Evolutionary conservation across 2,797 vertebrate species (phyloP), one percentile per base, ranked within the genome.

Genomic region (Clarias platycephalus): DNA sequence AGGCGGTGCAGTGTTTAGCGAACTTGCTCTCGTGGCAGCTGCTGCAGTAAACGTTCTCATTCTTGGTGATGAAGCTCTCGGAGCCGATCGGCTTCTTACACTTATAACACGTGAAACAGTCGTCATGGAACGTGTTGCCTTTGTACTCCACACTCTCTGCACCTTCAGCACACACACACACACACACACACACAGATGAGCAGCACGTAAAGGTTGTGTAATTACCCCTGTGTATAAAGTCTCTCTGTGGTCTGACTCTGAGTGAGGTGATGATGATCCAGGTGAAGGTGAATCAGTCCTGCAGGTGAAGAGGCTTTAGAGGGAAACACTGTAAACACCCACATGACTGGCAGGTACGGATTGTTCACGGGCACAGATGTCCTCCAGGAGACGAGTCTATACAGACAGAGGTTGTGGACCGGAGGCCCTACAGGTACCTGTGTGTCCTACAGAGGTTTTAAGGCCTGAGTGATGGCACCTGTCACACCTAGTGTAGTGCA

Each of bases 111-210:
- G 93, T 97, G 93, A 99, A 99, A 78, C 98, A 99, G 57, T 98
- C 96, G 4, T 99, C 97, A 20, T 99, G 98, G 96, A 97, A 99
- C 1, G 96, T 93, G 82, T 95, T 97, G 70, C 96, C 97, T 93
- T 99, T 99, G 93, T 99, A 99, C 90, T 97, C 97, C 88, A 99
- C 97, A 0, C 96, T 99, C 90, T 97, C 96, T 79, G 95, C 93
- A 85, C 97, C 98, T 99, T 78, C 34, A 55, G 55, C 0, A 74
- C 34, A 57, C 24, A 66, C 62, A 55, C 64, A 28, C 40, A 57
- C 37, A 70, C 80, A 81, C 75, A 55, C 64, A 57, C 60, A 68
- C 9, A 70, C 22, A 16, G n/a, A n/a, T n/a, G n/a, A n/a, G n/a
- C n/a, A n/a, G 13, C n/a, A 64, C 4, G 24, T 63, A 12, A 60